Base-by-base conservation (phyloP, 1,140 invertebrate genomes). In the Platyscapa corneri region DNA sequence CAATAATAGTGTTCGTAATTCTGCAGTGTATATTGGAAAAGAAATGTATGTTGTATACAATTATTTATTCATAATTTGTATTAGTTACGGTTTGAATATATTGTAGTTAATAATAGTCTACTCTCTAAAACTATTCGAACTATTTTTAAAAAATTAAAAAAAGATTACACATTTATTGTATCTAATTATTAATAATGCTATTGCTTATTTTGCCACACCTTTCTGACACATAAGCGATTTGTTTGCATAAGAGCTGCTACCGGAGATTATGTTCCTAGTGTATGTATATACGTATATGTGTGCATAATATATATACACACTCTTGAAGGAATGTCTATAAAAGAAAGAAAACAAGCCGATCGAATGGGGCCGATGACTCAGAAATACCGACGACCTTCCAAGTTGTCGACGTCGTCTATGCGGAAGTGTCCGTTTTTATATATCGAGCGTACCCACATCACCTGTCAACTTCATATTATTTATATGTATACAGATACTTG, bases 281-380 rank as follows among this genome's bases (percentile, higher is more conserved):
- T 46, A 67, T 8, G 30, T 42, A 39, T 64, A n/a, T n/a, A n/a
- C n/a, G n/a, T n/a, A n/a, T n/a, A n/a, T n/a, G n/a, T n/a, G n/a
- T n/a, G n/a, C n/a, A n/a, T n/a, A n/a, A n/a, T n/a, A n/a, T n/a
- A n/a, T n/a, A n/a, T n/a, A n/a, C n/a, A n/a, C n/a, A 79, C 32
- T 34, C 32, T 37, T 32, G 34, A 39, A 39, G 56, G 14, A 74
- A 49, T 39, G 27, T n/a, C 32, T 60, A 1, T 53, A 77, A 77
- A 78, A 70, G 30, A 67, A 76, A 83, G 49, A 64, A 83, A 83
- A 42, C 23, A 70, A 72, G 75, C 23, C 8, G 70, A 39, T n/a
- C 53, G 67, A 80, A 79, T 49, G 83, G 37, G 77, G 49, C 64
- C 83, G 77, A 79, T 79, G 82, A 84, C 75, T 84, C 82, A 84